Base-by-base conservation (phyloP, 64 coral and sea anemone species). In the Pocillopora damicornis region DNA sequence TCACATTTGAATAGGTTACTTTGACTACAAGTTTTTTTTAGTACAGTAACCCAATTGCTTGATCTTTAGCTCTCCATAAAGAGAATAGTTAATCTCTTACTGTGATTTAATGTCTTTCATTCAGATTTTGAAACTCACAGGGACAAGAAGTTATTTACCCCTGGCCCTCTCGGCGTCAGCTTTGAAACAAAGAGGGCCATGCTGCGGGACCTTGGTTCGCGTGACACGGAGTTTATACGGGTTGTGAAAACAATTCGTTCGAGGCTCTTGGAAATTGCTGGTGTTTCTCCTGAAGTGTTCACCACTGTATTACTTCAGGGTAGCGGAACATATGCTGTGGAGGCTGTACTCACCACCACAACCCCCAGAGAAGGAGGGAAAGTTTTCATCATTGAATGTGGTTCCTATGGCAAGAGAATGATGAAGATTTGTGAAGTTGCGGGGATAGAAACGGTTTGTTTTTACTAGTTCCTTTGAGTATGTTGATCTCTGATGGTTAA, bases 81-180 rank as follows among this genome's bases (percentile, higher is more conserved):
- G 42, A 1, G 42, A 51, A 1, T 51, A 51, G 0, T 51, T 30
- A 30, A 30, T 30, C 42, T 51, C 7, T 51, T 51, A 51, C 42
- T 4, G 30, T 30, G 30, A 30, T 30, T 30, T 30, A 51, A 2
- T 51, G 7, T 51, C 42, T 51, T 51, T 51, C 42, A 87, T 60
- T 16, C 23, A 59, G 92, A 90, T 15, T 78, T 63, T 87, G 86
- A 57, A 74, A 35, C 17, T 13, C 92, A 87, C 38, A 97, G 88
- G 69, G 97, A 95, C 20, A 99, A 99, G 73, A 99, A 99, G 79
- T 79, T 99, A 1, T 99, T 99, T 59, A 99, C 97, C 58, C 97
- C 97, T 72, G 97, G 97, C 37, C 97, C 97, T 4, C 86, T 99
- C 0, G 88, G 93, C 5, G 91, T 92, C 1, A 92, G 90, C 84